Evolutionary conservation across 2,797 vertebrate genomes (phyloP), one percentile per base, ranked within the genome.

Genomic region (Muscicapa comitata): DNA sequence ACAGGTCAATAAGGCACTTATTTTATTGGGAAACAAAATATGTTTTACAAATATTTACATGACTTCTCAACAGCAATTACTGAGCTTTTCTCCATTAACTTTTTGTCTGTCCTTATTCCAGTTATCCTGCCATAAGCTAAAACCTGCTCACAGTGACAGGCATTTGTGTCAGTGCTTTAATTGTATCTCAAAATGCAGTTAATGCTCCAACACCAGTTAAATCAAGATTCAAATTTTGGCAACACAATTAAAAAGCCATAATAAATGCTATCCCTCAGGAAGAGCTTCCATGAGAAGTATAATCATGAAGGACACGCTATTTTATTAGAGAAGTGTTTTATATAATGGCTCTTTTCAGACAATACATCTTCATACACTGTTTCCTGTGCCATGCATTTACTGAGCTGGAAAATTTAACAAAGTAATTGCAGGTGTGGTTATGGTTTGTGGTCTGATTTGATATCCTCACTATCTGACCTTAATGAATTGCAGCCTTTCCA

Each of bases 11-110:
- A 81, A 28, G 40, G 57, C 83, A 63, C 62, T 70, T 73, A 77
- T 76, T 85, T 80, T 95, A 87, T 42, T 71, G 70, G 80, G 74
- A 92, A 37, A 63, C 75, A 83, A 89, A 97, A 91, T 88, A 78
- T 17, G 45, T 77, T 93, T 93, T 88, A 93, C 53, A 94, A 96
- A 96, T 96, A 97, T 96, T 97, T 96, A 95, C 95, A 88, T 48
- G 77, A 87, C 76, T 95, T 62, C 74, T 97, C 88, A 93, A 72
- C 68, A 87, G 80, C 88, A 95, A 96, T 96, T 96, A 95, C 40
- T 18, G 55, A 91, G 75, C 50, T 81, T 92, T 92, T 63, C 88
- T 82, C 66, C 90, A 84, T 90, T 76, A 91, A 81, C 35, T 85
- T 95, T 90, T 82, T 72, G 53, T 73, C 86, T 75, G 61, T 14